Evolutionary conservation across 2,797 vertebrate species (phyloP).

Genomic region (Heterohyrax brucei): DNA sequence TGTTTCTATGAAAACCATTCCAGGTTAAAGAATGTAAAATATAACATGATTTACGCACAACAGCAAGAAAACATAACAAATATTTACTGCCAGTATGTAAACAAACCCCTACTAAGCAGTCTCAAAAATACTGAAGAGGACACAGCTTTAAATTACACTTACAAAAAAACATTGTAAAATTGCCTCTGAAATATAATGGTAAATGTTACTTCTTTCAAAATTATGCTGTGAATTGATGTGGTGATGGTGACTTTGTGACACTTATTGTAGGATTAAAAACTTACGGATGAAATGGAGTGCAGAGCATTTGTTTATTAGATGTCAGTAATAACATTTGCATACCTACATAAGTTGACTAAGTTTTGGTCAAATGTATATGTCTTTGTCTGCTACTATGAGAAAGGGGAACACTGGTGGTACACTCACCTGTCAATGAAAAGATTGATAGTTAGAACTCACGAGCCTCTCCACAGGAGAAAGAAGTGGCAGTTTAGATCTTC

Average conservation of each 20-base stretch:
- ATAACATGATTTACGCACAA: not conserved
- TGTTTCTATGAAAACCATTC: not conserved
- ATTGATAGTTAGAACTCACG: no score
- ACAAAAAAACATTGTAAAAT: not conserved
- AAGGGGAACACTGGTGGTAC: no score
- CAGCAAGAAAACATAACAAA: not conserved
- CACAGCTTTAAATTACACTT: not conserved
- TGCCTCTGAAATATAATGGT: not conserved
- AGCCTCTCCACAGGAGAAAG: no score
- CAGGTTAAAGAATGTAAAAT: not conserved
- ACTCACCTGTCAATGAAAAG: no score
- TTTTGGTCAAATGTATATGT: not conserved
- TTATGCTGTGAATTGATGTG: not conserved
- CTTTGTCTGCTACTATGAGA: not conserved
- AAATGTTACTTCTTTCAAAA: not conserved
- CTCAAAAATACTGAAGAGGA: not conserved
- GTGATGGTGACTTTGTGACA: not conserved
- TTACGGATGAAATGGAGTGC: not conserved
- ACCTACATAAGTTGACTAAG: not conserved
- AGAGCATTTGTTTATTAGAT: not conserved
- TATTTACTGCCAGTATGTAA: not conserved
- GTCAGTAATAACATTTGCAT: not conserved
- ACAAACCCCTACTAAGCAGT: not conserved
- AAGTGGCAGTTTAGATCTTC: no score
- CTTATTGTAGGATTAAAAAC: not conserved